Evolutionary conservation across 2,797 vertebrate genomes (phyloP).

Genomic region (Chromis chromis): DNA sequence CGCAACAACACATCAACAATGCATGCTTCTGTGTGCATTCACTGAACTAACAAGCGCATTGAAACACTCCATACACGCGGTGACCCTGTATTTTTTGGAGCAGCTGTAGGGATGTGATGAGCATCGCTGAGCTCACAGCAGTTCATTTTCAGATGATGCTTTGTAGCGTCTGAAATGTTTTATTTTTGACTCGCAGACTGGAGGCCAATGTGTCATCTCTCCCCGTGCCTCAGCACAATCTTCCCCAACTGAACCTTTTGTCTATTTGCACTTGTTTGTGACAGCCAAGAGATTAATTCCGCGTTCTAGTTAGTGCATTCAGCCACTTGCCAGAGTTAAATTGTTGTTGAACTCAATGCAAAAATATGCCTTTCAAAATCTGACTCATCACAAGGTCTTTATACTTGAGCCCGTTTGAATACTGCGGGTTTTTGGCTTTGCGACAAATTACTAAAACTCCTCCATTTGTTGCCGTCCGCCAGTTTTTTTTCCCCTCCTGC

Average conservation of each 20-base stretch:
- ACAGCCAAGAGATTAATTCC: conserved; percentile 54
- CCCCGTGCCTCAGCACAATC: conserved; percentile 19
- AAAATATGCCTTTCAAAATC: conserved; percentile 59
- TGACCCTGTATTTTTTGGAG: conserved; percentile 21
- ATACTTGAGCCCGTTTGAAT: conserved; percentile 51
- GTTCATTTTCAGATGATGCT: conserved; percentile 29
- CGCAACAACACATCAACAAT: conserved; percentile 11
- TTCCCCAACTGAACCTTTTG: conserved; percentile 33
- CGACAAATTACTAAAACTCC: conserved; percentile 57
- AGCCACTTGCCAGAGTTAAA: conserved; percentile 56
- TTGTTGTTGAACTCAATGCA: conserved; percentile 57
- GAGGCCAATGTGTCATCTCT: conserved; percentile 36
- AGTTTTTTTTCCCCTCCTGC: conserved; percentile 10
- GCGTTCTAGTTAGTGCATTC: conserved; percentile 42
- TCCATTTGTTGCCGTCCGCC: conserved; percentile 34
- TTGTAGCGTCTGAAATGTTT: conserved; percentile 31
- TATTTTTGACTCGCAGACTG: conserved; percentile 30
- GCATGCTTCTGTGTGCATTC: background rate
- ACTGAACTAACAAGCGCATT: conserved; percentile 32
- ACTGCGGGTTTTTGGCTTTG: conserved; percentile 44
- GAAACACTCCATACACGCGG: conserved; percentile 8
- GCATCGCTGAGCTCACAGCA: conserved; percentile 26
- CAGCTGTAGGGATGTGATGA: conserved; percentile 22
- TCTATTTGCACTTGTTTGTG: conserved; percentile 41
- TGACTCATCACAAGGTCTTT: conserved; percentile 62